A percentile compares a stretch with the other conserved stretches of the same genome.
These are phyloP conservation scores for Anastrepha ludens DNA, from an alignment of 1,140 invertebrate genomes.

Conservation along the genomic window DNA sequence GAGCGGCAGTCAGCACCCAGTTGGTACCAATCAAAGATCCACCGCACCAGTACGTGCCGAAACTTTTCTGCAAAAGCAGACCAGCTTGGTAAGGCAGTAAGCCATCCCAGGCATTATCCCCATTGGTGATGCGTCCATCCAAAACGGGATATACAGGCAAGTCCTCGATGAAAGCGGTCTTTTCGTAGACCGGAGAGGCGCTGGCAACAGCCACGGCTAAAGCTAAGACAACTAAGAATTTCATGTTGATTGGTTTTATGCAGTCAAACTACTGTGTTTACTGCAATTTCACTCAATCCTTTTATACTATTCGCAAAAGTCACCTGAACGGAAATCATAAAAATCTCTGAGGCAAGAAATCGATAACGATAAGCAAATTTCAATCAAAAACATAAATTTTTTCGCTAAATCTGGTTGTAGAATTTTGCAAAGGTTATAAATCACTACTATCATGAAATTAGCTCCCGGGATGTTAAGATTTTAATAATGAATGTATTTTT, in stretches of 20 bases:
- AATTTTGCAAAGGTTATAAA: no score
- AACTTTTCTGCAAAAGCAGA: slow-evolving; percentile 63
- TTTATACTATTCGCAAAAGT: neutral
- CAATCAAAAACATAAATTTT: no score
- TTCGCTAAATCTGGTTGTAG: no score
- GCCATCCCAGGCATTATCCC: slow-evolving; percentile 61
- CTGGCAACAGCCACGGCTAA: slow-evolving; percentile 13
- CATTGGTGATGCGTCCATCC: slow-evolving; percentile 69
- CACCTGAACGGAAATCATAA: neutral
- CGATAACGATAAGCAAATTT: no score
- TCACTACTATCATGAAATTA: no score
- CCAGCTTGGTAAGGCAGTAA: slow-evolving; percentile 73
- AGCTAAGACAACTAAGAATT: slow-evolving; percentile 37
- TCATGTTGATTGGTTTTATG: slow-evolving; percentile 27
- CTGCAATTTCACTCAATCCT: neutral
- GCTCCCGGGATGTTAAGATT: no score
- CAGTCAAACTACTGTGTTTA: neutral
- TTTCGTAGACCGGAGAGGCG: neutral
- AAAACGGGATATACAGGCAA: neutral
- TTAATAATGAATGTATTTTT: no score
- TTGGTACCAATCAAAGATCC: slow-evolving; percentile 76
- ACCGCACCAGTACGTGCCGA: slow-evolving; percentile 73
- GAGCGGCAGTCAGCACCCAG: slow-evolving; percentile 78
- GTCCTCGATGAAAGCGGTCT: neutral
- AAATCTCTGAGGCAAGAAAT: neutral